Percentiles rank a stretch among this genome's conserved stretches.
phyloP scores from a whole-genome alignment of 2,888 invertebrate species.

The Smittia aterrima region DNA sequence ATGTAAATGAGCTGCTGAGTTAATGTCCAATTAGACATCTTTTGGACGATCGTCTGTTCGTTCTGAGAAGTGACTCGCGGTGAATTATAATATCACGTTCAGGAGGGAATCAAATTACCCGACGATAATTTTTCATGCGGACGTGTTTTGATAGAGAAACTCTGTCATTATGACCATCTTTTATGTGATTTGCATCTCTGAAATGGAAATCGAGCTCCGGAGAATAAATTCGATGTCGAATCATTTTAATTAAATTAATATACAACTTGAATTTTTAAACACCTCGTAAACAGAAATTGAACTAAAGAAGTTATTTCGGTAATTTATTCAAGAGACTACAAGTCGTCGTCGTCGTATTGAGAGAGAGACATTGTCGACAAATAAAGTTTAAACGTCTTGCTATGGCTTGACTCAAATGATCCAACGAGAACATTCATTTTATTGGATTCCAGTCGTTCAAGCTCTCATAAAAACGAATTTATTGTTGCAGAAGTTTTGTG shows the following conservation, averaged over 20 bases:
- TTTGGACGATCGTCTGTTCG: not conserved
- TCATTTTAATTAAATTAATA: conserved; percentile 23
- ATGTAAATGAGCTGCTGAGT: conserved; percentile 24
- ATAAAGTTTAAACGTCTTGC: not conserved
- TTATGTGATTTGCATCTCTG: conserved; percentile 10
- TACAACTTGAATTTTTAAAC: conserved; percentile 15
- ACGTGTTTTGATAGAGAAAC: conserved; percentile 4
- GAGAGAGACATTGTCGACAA: not conserved
- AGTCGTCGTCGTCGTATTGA: not conserved
- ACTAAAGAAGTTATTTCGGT: conserved; percentile 1
- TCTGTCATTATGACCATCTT: conserved; percentile 3
- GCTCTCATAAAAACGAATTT: conserved; percentile 3
- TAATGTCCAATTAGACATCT: conserved; percentile 23
- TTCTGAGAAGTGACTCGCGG: not conserved
- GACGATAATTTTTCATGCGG: not conserved
- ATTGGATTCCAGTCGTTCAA: conserved; percentile 10
- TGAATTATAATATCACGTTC: conserved; percentile 12
- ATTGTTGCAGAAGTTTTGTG: conserved; percentile 17
- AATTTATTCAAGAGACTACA: not conserved
- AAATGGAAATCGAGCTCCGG: not conserved
- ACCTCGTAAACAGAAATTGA: conserved; percentile 16
- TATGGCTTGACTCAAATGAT: not conserved
- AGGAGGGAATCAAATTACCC: not conserved
- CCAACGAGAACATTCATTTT: not conserved
- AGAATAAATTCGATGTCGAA: conserved; percentile 11